Evolutionary conservation across 2,888 invertebrate genomes (phyloP).

Genomic region (Elysia crispata): DNA sequence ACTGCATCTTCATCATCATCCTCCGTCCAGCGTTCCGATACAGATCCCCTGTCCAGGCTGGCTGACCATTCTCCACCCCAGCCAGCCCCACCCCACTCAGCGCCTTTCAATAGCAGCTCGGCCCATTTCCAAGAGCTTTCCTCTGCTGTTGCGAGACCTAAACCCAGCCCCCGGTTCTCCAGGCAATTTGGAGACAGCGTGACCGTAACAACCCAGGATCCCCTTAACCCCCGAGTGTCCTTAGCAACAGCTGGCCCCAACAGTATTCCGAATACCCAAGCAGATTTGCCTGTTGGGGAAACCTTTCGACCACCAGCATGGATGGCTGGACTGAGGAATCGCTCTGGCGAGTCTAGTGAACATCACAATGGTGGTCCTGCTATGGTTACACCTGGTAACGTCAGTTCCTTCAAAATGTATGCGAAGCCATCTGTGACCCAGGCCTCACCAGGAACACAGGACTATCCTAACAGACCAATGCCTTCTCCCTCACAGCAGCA

Average conservation of each 20-base stretch:
- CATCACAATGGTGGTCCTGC: conserved; percentile 29
- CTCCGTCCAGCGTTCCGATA: conserved; percentile 47
- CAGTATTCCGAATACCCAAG: conserved; percentile 34
- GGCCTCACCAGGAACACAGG: conserved; percentile 10
- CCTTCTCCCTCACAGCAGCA: conserved; percentile 2
- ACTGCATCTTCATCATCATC: conserved; percentile 33
- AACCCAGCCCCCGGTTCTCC: conserved; percentile 71
- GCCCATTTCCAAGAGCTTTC: conserved; percentile 38
- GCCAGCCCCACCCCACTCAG: conserved; percentile 44
- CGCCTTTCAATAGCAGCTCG: conserved; percentile 10
- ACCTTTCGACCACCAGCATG: conserved; percentile 41
- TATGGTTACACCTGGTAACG: conserved; percentile 41
- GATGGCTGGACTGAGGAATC: conserved; percentile 43
- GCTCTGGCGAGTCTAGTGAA: conserved; percentile 11
- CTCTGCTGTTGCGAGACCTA: conserved; percentile 57
- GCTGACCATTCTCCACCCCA: conserved; percentile 46
- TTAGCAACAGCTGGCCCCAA: not conserved
- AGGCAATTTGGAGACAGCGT: conserved; percentile 63
- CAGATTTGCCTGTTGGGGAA: conserved; percentile 1
- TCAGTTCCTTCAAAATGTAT: conserved; percentile 58
- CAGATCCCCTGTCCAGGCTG: conserved; percentile 41
- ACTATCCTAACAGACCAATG: not conserved
- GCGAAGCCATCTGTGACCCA: conserved; percentile 50
- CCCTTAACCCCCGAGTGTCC: not conserved
- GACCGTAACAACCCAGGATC: conserved; percentile 16